Base-by-base conservation (phyloP, 2,888 invertebrate genomes). In the Plutella xylostella region DNA sequence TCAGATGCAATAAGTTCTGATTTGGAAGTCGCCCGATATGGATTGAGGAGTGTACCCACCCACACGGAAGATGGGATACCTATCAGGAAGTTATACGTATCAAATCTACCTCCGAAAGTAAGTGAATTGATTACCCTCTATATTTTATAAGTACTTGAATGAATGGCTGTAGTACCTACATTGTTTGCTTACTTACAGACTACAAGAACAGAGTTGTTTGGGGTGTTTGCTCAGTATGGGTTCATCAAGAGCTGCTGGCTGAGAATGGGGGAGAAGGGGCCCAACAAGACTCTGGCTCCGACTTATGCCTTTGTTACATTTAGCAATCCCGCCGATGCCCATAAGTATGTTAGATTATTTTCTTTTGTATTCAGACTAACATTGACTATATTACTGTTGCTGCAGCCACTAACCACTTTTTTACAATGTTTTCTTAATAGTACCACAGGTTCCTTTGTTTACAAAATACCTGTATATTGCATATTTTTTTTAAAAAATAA, bases 281-380 rank as follows among this genome's bases (percentile, higher is more conserved):
- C 68, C 52, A 64, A 67, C 43, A 64, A 54, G 51, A 51, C 52
- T 3, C 69, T 68, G 53, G 73, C 64, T 15, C 71, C 74, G 53
- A 80, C 74, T 58, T 85, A 80, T 67, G 87, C 86, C 4, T 88
- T 88, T 68, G 76, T 88, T 25, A 87, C 87, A 19, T 88, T 72
- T 53, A 79, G 68, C 48, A 70, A 79, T 54, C 79, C 83, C 4
- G 71, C 65, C 11, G 86, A 85, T 65, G 87, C 87, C 46, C 66
- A 82, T 49, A 85, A 76, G 87, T 87, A 70, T 67, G 66, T 37
- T 28, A 11, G 14, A 9, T n/a, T 38, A 17, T 12, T 19, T 11
- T 18, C 37, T 43, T 25, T 25, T 28, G 28, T 28, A 28, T 28
- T n/a, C n/a, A n/a, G n/a, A n/a, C n/a, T n/a, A n/a, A n/a, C n/a